Evolutionary conservation across 2,113 vertebrate genomes (phyloP), one percentile per base, ranked within the genome.

Genomic region (Typhlomys cinereus): DNA sequence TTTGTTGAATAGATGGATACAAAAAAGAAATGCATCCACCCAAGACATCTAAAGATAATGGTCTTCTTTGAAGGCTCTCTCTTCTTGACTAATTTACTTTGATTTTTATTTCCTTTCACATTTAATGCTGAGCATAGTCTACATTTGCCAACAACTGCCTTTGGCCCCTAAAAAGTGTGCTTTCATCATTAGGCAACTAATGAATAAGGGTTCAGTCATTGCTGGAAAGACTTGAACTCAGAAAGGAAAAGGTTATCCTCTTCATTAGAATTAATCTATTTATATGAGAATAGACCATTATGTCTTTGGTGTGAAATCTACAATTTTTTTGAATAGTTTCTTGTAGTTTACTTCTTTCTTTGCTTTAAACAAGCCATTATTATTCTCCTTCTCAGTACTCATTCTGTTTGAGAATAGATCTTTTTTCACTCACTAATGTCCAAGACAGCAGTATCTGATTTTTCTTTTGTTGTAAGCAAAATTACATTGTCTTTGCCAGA

Each of bases 171-270:
- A 94, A 87, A 97, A 93, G 71, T 71, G 20, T 52, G 71, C 95
- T 95, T 95, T 64, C 74, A 92, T 96, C 91, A 70, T 96, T 95
- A 97, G 31, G 57, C 83, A 96, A 39, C 85, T 97, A 87, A 87
- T 94, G 91, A 97, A 95, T 79, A 94, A 94, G 21, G 12, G 31
- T 96, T 93, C 86, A 94, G 73, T 4, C 34, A 73, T 91, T 92
- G 61, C 85, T 76, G 85, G 59, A 89, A 67, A 92, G 74, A 95
- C 80, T 75, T 96, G 94, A 96, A 74, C 50, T 97, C 79, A 75
- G 61, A 94, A 13, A 5, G 4, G 78, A 80, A 91, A 93, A 94
- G 39, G 34, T 96, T 95, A 83, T 69, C 94, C 62, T 90, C 71
- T 89, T 95, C 95, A 93, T 88, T 95, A 54, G 93, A 91, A 97